Evolutionary conservation across 2,888 invertebrate species (phyloP), one percentile per base, ranked within the genome.

Genomic region (Cancer borealis): DNA sequence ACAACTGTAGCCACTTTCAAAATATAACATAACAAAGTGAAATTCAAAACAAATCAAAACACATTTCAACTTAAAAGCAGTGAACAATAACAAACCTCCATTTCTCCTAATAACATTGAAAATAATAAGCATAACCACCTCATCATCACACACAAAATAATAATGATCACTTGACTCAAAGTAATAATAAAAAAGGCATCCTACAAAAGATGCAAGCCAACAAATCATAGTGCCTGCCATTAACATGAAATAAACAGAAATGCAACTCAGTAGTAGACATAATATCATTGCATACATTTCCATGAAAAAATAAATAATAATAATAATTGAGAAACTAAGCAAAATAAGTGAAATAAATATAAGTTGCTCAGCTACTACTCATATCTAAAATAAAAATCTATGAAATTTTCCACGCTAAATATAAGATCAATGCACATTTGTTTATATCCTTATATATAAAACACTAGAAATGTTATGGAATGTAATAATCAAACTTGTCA

Each of bases 241-340:
- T 30, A 84, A 84, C 14, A 39, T 39, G 12, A 30, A 39, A 79
- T 30, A 30, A 84, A 66, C 54, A 84, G 17, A 17, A 84, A 84
- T 84, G 84, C 73, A 89, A 47, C 46, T 89, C 73, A 73, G 49
- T 39, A 89, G 88, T 89, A 39, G 47, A 49, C 26, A 49, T 49
- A 89, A 89, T 47, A 30, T 47, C 49, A 47, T n/a, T 88, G 88
- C 49, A 89, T 49, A 89, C 88, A 88, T 88, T 49, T 49, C 88
- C 39, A 88, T 88, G 6, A 46, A 60, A 12, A 21, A 91, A n/a
- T 30, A 66, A 14, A 45, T 6, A 73, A 26, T n/a, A 47, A 26
- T 21, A n/a, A 73, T 73, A n/a, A 5, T 73, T 39, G 39, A 39
- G 39, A 39, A 39, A 39, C 39, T 39, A 39, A 39, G 39, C 39